Conservation (phyloP, 64 coral and sea anemone genomes). For the Orbicella faveolata region DNA sequence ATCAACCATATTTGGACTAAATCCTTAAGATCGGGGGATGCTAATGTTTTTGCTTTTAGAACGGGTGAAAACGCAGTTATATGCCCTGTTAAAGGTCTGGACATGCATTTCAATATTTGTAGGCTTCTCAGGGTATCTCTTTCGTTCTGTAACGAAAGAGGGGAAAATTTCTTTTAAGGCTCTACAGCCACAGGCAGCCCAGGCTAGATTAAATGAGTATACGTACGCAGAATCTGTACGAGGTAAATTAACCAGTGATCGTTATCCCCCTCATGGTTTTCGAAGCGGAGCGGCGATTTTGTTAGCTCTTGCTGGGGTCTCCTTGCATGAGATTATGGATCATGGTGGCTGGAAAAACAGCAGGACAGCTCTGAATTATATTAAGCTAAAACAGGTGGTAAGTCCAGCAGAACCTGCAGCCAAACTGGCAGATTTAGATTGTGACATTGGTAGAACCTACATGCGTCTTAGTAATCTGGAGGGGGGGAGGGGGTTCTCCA, state of each 20-base stretch:
- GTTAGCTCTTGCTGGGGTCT: conserved; percentile 9
- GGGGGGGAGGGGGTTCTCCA: not conserved
- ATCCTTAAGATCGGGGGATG: not conserved
- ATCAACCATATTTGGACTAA: conserved; percentile 29
- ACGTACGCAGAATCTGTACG: not conserved
- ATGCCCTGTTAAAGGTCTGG: not conserved
- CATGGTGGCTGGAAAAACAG: conserved; percentile 32
- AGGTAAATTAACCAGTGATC: not conserved
- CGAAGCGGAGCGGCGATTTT: conserved; percentile 29
- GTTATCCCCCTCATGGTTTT: conserved; percentile 42
- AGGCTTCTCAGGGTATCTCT: conserved; percentile 18
- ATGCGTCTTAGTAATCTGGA: not conserved
- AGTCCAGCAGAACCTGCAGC: conserved; percentile 33
- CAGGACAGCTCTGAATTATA: conserved; percentile 36
- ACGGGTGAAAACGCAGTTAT: not conserved
- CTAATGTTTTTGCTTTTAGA: conserved; percentile 2
- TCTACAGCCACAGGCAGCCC: not conserved
- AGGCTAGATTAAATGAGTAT: conserved; percentile 3
- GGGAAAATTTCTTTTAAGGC: not conserved
- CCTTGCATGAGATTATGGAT: conserved; percentile 29
- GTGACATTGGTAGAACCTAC: not conserved
- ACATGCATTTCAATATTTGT: conserved; percentile 24
- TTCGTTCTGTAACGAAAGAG: not conserved
- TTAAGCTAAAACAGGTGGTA: conserved; percentile 26
- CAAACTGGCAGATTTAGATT: conserved; percentile 20